Evolutionary conservation across 1,140 invertebrate genomes (phyloP).

Genomic region (Wiebesia pumilae): DNA sequence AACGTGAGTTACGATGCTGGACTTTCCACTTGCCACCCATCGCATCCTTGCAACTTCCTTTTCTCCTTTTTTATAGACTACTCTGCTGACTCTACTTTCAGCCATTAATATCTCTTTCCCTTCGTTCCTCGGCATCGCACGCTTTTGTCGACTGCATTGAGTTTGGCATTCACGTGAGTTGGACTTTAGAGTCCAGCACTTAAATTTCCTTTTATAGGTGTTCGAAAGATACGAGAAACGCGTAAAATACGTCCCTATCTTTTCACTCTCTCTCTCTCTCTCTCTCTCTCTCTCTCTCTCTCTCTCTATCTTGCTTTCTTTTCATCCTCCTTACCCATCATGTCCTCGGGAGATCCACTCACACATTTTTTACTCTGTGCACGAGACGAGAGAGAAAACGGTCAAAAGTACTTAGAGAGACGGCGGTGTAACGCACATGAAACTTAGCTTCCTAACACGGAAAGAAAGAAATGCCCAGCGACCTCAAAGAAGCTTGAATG

Average conservation of each 20-base stretch:
- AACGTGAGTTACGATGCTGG: conserved; percentile 55
- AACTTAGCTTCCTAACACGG: conserved; percentile 47
- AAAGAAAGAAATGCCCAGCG: conserved; percentile 34
- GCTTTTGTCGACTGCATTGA: background rate
- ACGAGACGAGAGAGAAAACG: background rate
- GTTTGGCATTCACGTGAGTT: conserved; percentile 59
- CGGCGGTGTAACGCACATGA: conserved; percentile 23
- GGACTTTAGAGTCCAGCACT: conserved; percentile 68
- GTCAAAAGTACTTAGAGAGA: background rate
- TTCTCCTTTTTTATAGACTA: conserved; percentile 19
- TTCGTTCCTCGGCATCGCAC: background rate
- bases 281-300: background rate
- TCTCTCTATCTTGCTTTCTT: background rate
- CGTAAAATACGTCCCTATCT: conserved; percentile 19
- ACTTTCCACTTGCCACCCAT: conserved; percentile 70
- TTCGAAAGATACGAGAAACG: background rate
- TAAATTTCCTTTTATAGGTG: conserved; percentile 10
- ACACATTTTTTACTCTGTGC: background rate
- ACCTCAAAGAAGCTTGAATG: background rate
- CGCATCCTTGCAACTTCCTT: background rate
- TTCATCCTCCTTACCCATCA: background rate
- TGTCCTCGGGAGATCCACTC: background rate
- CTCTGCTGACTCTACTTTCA: conserved; percentile 48
- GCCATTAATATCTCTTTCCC: conserved; percentile 38
- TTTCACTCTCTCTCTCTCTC: background rate